These are phyloP conservation scores for Empidonax alnorum DNA, from an alignment of 2,113 vertebrate genomes.

Conservation along the genomic window DNA sequence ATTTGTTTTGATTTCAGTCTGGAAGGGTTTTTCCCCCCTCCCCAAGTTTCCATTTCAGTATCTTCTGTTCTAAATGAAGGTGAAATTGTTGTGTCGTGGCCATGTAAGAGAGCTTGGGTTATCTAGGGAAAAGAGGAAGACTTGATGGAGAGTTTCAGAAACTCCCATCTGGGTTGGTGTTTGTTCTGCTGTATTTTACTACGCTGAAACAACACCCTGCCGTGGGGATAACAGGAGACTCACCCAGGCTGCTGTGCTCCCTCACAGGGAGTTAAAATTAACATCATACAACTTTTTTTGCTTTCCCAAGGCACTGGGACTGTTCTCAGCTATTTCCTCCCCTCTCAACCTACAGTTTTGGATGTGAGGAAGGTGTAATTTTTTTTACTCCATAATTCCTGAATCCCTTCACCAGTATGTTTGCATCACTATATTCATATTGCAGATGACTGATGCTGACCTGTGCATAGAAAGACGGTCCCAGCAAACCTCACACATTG, in stretches of 20 bases:
- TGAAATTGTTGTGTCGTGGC: not conserved
- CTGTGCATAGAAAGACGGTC: not conserved
- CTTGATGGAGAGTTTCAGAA: not conserved
- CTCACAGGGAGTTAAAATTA: not conserved
- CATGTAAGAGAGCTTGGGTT: not conserved
- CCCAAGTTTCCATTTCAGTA: slow-evolving; percentile 34
- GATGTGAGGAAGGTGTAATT: not conserved
- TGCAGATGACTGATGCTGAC: not conserved
- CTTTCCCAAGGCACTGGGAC: not conserved
- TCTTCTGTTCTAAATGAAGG: slow-evolving; percentile 39
- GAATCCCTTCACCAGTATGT: not conserved
- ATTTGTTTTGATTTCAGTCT: slow-evolving; percentile 75
- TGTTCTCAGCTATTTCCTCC: not conserved
- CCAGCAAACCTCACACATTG: not conserved
- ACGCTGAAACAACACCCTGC: not conserved
- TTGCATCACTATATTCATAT: not conserved
- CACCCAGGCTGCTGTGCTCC: not conserved
- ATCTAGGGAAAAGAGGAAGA: slow-evolving; percentile 15
- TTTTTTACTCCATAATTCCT: not conserved
- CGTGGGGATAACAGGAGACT: not conserved
- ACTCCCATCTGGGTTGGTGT: not conserved
- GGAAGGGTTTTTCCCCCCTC: not conserved
- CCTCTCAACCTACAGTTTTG: not conserved
- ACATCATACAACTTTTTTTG: not conserved
- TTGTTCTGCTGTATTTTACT: not conserved